Evolutionary conservation across 2,797 vertebrate genomes (phyloP).

Genomic region (Tadarida brasiliensis): DNA sequence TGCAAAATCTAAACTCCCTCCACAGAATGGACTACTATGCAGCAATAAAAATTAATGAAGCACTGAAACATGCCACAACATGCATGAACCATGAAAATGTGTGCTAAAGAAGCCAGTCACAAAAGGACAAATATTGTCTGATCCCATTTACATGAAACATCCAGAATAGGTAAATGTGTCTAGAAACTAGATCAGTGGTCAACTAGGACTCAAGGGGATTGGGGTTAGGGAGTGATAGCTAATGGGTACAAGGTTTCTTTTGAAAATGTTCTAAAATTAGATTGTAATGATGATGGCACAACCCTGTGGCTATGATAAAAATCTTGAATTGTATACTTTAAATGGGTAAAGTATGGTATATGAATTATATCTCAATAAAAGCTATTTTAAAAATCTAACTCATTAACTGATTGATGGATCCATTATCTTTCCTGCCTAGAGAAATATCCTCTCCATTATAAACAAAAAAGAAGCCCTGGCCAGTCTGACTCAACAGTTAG

Average conservation of each 20-base stretch:
- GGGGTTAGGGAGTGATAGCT: neutral
- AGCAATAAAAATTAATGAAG: neutral
- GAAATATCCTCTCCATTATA: slow-evolving; percentile 8
- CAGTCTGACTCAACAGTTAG: too few relatives aligned
- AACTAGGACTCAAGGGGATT: too few relatives aligned
- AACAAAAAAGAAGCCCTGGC: neutral
- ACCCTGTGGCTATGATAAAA: slow-evolving; percentile 9
- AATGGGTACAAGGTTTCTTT: neutral
- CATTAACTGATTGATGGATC: neutral
- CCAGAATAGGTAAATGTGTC: too few relatives aligned
- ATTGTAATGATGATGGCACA: neutral
- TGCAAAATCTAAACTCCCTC: neutral
- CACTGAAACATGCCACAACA: neutral
- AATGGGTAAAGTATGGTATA: neutral
- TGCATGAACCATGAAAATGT: too few relatives aligned
- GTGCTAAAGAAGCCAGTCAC: too few relatives aligned
- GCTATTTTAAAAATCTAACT: neutral
- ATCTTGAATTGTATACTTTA: neutral
- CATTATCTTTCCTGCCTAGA: neutral
- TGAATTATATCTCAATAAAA: neutral
- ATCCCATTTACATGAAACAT: too few relatives aligned
- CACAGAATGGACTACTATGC: neutral
- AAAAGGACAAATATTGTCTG: too few relatives aligned
- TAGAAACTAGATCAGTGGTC: too few relatives aligned
- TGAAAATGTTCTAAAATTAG: slow-evolving; percentile 28